Evolutionary conservation across 92 coral and sea anemone species (phyloP).

Genomic region (Nematostella vectensis): DNA sequence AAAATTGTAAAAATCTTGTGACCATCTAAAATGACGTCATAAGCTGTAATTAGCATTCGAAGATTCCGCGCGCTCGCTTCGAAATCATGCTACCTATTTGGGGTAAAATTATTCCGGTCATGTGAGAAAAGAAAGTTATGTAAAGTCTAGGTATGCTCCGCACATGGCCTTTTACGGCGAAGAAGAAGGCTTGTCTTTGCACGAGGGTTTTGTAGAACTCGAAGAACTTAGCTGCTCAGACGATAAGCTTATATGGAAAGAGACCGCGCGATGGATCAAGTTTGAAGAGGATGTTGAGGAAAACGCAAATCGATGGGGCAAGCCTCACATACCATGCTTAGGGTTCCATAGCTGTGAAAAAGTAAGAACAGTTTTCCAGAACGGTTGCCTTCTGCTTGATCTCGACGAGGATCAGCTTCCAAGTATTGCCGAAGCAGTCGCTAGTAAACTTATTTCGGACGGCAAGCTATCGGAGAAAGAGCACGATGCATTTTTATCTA

Average conservation of each 20-base stretch:
- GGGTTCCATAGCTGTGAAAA: slow-evolving; percentile 60
- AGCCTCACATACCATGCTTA: slow-evolving; percentile 91
- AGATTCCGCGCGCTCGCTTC: no score
- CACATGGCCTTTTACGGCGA: neutral
- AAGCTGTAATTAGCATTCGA: no score
- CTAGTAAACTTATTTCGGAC: slow-evolving; percentile 32
- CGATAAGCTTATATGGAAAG: slow-evolving; percentile 84
- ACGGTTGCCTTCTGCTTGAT: slow-evolving; percentile 64
- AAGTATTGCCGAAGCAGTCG: slow-evolving; percentile 62
- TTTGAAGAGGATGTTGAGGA: slow-evolving; percentile 95
- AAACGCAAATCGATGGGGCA: slow-evolving; percentile 92
- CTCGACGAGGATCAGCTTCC: slow-evolving; percentile 42
- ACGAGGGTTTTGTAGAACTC: slow-evolving; percentile 91
- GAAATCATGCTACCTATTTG: no score
- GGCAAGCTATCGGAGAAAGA: slow-evolving; percentile 42
- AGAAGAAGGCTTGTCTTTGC: slow-evolving; percentile 9
- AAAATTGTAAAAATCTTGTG: no score
- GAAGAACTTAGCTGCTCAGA: slow-evolving; percentile 68
- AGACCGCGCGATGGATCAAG: slow-evolving; percentile 95
- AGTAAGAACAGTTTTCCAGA: slow-evolving; percentile 52
- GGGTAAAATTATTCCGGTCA: no score
- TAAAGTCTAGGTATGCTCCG: neutral
- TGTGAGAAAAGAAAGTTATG: no score
- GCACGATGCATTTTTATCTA: slow-evolving; percentile 46
- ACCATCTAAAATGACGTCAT: no score